A percentile compares a stretch with the other conserved stretches of the same genome.
Conservation (phyloP, 2,888 invertebrate genomes). For the Epistrophe eligans region DNA sequence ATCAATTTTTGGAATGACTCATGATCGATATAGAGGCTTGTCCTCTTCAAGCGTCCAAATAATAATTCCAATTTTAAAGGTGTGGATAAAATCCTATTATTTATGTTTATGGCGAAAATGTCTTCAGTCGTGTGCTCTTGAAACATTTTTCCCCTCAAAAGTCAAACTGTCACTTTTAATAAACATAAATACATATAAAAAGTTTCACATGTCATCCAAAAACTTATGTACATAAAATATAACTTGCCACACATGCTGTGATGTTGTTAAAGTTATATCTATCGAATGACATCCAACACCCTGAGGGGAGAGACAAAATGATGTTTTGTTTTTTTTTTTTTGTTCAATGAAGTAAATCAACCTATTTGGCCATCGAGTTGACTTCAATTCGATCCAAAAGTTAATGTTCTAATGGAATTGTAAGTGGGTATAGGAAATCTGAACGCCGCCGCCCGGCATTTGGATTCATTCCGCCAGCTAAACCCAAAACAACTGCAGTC, state of each 20-base stretch:
- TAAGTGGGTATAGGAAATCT: conserved; percentile 68
- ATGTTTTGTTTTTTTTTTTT: not conserved
- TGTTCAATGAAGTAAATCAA: conserved; percentile 70
- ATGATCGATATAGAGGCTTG: not conserved
- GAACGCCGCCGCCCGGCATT: conserved; percentile 30
- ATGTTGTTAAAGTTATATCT: conserved; percentile 14
- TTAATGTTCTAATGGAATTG: conserved; percentile 62
- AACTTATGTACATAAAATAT: not conserved
- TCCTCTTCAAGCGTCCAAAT: not conserved
- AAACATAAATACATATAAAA: conserved; percentile 35
- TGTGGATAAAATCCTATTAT: not conserved
- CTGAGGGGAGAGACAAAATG: conserved; percentile 3
- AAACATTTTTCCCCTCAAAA: not conserved
- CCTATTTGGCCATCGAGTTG: conserved; percentile 59
- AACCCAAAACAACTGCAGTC: conserved; percentile 25
- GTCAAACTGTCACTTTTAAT: conserved; percentile 38
- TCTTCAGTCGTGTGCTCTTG: not conserved
- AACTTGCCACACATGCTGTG: conserved; percentile 52
- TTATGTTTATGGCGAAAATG: not conserved
- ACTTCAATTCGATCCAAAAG: conserved; percentile 57
- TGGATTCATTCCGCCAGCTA: conserved; percentile 55
- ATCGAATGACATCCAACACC: conserved; percentile 44
- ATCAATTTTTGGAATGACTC: not conserved
- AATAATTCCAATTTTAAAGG: not conserved
- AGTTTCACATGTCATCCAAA: conserved; percentile 11